Percentiles rank a stretch among this genome's conserved stretches.
Evolutionary conservation across 2,888 invertebrate species (phyloP).

Genomic region (Ophraella communa): DNA sequence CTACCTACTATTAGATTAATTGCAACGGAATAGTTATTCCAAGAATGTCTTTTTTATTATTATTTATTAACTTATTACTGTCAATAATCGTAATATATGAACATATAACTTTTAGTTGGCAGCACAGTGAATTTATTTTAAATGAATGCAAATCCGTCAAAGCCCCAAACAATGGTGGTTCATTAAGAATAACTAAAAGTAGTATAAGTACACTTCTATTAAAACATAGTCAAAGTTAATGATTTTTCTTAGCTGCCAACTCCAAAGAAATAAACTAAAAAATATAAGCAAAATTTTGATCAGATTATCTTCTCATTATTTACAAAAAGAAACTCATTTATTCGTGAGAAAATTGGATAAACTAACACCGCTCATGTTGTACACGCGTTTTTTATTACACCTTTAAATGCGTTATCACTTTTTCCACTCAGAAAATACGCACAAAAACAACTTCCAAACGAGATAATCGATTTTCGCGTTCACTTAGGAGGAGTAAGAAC

Average conservation of each 20-base stretch:
- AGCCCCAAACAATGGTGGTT: too few species aligned
- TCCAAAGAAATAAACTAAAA: too few species aligned
- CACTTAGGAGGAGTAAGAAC: slow-evolving; percentile 1
- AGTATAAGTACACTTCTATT: too few species aligned
- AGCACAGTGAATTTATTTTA: too few species aligned
- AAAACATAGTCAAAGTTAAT: too few species aligned
- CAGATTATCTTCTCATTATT: too few species aligned
- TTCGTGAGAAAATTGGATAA: slow-evolving; percentile 3
- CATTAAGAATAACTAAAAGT: too few species aligned
- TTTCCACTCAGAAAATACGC: slow-evolving; percentile 3
- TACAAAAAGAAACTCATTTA: background rate
- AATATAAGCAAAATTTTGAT: too few species aligned
- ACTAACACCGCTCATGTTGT: background rate
- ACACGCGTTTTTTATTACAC: slow-evolving; percentile 6
- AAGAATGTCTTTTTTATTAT: background rate
- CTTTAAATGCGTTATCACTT: background rate
- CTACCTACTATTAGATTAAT: background rate
- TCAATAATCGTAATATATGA: too few species aligned
- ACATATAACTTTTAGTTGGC: too few species aligned
- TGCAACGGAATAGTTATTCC: background rate
- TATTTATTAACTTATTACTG: background rate
- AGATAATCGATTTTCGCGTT: background rate
- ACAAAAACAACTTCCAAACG: background rate
- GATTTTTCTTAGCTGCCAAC: too few species aligned
- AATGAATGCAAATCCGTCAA: too few species aligned